Evolutionary conservation across 2,113 vertebrate species (phyloP).

Genomic region (Columbina picui): DNA sequence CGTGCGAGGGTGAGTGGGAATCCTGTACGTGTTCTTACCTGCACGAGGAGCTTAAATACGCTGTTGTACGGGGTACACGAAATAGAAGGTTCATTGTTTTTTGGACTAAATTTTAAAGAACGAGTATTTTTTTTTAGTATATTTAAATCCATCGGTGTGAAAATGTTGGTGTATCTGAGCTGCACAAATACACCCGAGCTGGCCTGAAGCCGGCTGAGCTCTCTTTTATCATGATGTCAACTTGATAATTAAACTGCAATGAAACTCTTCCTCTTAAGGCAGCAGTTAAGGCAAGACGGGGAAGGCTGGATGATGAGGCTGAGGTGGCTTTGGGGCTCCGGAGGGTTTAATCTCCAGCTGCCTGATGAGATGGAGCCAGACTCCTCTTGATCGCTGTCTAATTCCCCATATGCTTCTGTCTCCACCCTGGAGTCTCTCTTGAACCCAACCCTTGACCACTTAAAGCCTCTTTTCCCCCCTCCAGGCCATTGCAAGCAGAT

Average conservation of each 20-base stretch:
- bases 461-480: background rate
- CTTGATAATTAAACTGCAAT: background rate
- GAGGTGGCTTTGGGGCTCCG: too few relatives aligned
- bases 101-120: background rate
- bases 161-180: background rate
- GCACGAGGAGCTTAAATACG: background rate
- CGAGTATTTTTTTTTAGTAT: background rate
- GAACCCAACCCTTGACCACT: background rate
- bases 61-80: fast-evolving
- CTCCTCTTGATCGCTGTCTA: background rate
- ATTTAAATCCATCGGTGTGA: background rate
- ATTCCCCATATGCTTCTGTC: background rate
- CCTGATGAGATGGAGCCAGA: background rate
- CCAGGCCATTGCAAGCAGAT: background rate
- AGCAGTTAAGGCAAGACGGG: background rate
- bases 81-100: background rate
- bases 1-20: conserved; percentile 89
- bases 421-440: background rate
- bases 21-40: background rate
- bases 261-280: background rate
- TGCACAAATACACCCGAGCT: background rate
- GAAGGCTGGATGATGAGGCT: fast-evolving
- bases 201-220: background rate
- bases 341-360: background rate
- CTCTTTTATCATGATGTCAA: background rate